These are phyloP conservation scores for Sebastes reedi DNA, from an alignment of 2,797 vertebrate genomes.

Conservation along the genomic window DNA sequence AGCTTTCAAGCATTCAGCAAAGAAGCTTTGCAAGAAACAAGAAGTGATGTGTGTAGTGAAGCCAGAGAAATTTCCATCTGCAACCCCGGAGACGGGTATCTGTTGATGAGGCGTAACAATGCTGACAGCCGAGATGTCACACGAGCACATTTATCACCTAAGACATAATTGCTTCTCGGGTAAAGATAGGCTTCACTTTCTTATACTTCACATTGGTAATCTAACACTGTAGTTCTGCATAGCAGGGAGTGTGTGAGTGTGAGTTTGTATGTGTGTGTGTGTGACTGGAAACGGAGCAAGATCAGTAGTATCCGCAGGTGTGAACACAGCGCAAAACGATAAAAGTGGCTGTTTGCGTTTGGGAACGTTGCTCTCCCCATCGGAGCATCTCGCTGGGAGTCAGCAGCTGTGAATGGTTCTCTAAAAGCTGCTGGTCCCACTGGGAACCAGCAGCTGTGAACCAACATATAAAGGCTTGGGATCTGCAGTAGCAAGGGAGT, in stretches of 20 bases:
- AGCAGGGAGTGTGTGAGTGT: neutral
- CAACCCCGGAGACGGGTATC: conserved; percentile 37
- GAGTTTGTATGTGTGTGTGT: neutral
- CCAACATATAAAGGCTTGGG: conserved; percentile 17
- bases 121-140: conserved; percentile 65
- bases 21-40: conserved; percentile 36
- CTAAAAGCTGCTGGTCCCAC: conserved; percentile 48
- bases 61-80: conserved; percentile 53
- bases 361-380: conserved; percentile 18
- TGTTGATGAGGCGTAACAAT: conserved; percentile 57
- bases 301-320: conserved; percentile 30
- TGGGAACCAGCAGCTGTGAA: conserved; percentile 54
- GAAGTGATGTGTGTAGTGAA: conserved; percentile 49
- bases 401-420: conserved; percentile 53
- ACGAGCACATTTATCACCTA: conserved; percentile 56
- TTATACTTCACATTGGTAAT: conserved; percentile 18
- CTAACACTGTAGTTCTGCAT: neutral
- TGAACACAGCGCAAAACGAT: conserved; percentile 19
- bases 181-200: conserved; percentile 47
- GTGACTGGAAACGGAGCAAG: neutral
- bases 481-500: conserved; percentile 17
- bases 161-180: conserved; percentile 55
- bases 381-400: conserved; percentile 41
- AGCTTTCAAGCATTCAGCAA: conserved; percentile 23
- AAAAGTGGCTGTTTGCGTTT: conserved; percentile 41